These are phyloP conservation scores for Sinelater perroti DNA, from an alignment of 2,888 invertebrate species.

Conservation along the genomic window DNA sequence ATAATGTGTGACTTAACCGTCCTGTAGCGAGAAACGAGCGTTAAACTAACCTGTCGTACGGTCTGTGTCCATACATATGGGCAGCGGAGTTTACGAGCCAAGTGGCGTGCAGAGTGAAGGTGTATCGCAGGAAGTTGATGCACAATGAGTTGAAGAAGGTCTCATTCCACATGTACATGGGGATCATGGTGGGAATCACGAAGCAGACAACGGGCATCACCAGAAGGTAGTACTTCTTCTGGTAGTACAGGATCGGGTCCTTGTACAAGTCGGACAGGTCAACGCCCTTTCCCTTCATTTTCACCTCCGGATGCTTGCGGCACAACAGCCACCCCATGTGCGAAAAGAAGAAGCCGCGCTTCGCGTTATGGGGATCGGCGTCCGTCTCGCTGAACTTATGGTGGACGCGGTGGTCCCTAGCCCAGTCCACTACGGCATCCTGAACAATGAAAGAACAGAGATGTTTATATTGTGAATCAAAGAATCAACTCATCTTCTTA, in stretches of 20 bases:
- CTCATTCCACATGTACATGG: conserved; percentile 83
- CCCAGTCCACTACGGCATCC: conserved; percentile 82
- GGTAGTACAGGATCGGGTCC: conserved; percentile 87
- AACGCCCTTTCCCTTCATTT: conserved; percentile 83
- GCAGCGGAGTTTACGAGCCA: conserved; percentile 93
- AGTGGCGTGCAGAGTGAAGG: conserved; percentile 82
- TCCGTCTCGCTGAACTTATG: conserved; percentile 95
- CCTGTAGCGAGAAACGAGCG: no score
- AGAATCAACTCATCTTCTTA: conserved; percentile 28
- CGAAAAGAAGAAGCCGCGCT: conserved; percentile 93
- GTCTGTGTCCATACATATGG: conserved; percentile 80
- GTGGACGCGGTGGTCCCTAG: conserved; percentile 84
- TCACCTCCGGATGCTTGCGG: conserved; percentile 90
- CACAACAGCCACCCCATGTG: conserved; percentile 95
- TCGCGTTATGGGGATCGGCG: conserved; percentile 93
- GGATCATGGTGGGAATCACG: conserved; percentile 77
- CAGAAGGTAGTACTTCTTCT: conserved; percentile 84
- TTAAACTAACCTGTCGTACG: conserved; percentile 72
- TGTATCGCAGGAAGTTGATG: conserved; percentile 79
- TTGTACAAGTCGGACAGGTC: conserved; percentile 84
- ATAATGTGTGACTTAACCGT: not conserved
- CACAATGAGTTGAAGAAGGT: conserved; percentile 72
- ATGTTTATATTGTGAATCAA: not conserved
- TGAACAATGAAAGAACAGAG: conserved; percentile 50
- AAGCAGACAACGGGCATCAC: conserved; percentile 81